phyloP scores from a whole-genome alignment of 1,140 invertebrate genomes.

The Doryteuthis pealeii region DNA sequence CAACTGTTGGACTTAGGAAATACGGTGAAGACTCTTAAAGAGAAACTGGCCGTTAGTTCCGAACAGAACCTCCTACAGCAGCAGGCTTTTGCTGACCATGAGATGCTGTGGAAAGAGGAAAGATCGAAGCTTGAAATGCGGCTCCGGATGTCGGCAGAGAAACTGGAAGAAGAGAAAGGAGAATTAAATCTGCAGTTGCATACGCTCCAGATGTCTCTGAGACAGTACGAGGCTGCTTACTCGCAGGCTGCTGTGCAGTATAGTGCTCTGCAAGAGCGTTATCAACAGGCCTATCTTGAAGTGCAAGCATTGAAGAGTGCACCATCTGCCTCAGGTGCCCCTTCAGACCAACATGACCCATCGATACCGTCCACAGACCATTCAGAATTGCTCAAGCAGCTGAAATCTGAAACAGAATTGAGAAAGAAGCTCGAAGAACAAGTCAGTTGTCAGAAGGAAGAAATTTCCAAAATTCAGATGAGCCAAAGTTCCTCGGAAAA shows the following conservation, averaged over 20 bases:
- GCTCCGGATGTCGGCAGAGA: conserved; percentile 57
- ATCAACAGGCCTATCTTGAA: conserved; percentile 36
- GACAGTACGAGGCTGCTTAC: conserved; percentile 47
- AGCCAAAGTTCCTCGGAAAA: neutral
- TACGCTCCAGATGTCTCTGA: conserved; percentile 37
- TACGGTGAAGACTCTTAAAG: conserved; percentile 43
- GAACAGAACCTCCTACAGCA: conserved; percentile 80
- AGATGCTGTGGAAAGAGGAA: conserved; percentile 72
- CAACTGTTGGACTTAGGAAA: conserved; percentile 42
- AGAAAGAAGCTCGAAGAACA: conserved; percentile 30
- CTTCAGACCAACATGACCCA: neutral
- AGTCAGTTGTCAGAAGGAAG: conserved; percentile 13
- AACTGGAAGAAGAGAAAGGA: conserved; percentile 47
- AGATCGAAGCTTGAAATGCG: conserved; percentile 66
- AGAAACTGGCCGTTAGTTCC: conserved; percentile 65
- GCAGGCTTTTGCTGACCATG: conserved; percentile 72
- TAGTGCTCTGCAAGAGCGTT: conserved; percentile 44
- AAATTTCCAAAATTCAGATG: conserved; percentile 4
- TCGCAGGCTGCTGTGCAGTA: conserved; percentile 46
- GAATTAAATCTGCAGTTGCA: conserved; percentile 65
- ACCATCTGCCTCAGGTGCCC: neutral
- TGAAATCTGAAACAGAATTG: conserved; percentile 18
- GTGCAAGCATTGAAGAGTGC: conserved; percentile 21
- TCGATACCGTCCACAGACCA: neutral
- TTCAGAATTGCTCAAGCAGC: neutral